Evolutionary conservation across 1,140 invertebrate genomes (phyloP), one percentile per base, ranked within the genome.

Genomic region (Diploscapter pachys): DNA sequence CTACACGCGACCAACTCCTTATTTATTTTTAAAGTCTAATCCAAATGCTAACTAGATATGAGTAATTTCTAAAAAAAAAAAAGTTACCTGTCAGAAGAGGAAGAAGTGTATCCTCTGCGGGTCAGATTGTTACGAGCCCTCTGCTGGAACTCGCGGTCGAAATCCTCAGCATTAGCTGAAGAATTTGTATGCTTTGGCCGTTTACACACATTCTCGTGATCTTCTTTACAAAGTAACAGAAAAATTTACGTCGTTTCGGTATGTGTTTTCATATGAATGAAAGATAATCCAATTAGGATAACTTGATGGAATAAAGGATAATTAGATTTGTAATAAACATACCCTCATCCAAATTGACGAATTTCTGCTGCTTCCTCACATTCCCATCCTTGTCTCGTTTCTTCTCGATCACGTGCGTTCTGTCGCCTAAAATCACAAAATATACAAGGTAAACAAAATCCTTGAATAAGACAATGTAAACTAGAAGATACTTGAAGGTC

Each of bases 321-420:
- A 9, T 48, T n/a, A 55, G 13, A 9, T 51, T 31, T 55, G 51
- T 56, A 75, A 75, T 62, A 65, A 51, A 59, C 31, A 63, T 48
- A 78, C 77, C 77, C 75, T 85, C 81, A 67, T 82, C 73, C 48
- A 84, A 56, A 65, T 85, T 85, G 9, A 83, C 76, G 64, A 84
- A 84, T 68, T 72, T 72, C 67, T 84, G 83, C 13, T 83, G 69
- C 31, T 77, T 77, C 49, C 82, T 72, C 56, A 84, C 63, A 49
- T 72, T 75, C n/a, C 83, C 83, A 49, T 84, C 82, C 11, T 79
- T 71, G 73, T 82, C 82, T 5, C 83, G 76, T 69, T 85, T 85
- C 78, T 84, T 84, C 52, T 84, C 83, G 50, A 85, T 81, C 4
- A 81, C 57, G 68, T 84, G 83, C 0, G 80, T 59, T 13, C 81